A percentile compares a stretch with the other conserved stretches of the same genome.
Evolutionary conservation across 2,888 invertebrate genomes (phyloP).

Genomic region (Drosophila lacicola): DNA sequence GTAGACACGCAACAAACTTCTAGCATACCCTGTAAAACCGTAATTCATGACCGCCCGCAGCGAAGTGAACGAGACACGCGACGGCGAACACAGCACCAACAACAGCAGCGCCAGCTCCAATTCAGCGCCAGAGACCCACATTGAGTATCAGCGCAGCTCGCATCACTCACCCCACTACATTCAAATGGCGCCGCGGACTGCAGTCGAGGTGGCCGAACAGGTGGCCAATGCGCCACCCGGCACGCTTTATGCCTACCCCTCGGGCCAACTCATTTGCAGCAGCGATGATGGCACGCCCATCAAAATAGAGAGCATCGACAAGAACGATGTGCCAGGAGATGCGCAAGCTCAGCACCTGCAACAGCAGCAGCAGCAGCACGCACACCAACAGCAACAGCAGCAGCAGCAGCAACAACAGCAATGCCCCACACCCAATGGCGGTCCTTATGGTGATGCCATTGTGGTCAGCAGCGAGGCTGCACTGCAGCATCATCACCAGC

Average conservation of each 20-base stretch:
- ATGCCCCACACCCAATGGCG: slow-evolving; percentile 80
- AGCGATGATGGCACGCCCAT: slow-evolving; percentile 77
- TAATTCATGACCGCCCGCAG: slow-evolving; percentile 43
- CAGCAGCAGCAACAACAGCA: slow-evolving; percentile 74
- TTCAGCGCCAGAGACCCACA: slow-evolving; percentile 61
- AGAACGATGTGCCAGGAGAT: slow-evolving; percentile 70
- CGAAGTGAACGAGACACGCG: slow-evolving; percentile 81
- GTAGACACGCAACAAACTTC: slow-evolving; percentile 34
- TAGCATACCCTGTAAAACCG: neutral
- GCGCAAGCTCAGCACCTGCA: slow-evolving; percentile 61
- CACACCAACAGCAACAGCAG: slow-evolving; percentile 67
- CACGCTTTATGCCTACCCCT: slow-evolving; percentile 76
- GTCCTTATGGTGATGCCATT: slow-evolving; percentile 70
- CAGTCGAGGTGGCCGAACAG: slow-evolving; percentile 73
- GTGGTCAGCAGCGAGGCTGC: slow-evolving; percentile 75
- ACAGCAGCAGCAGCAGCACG: slow-evolving; percentile 63
- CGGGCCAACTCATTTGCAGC: slow-evolving; percentile 79
- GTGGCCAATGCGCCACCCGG: slow-evolving; percentile 53
- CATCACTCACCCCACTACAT: slow-evolving; percentile 82
- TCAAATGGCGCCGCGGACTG: slow-evolving; percentile 82
- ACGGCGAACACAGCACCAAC: slow-evolving; percentile 68
- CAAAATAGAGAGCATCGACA: slow-evolving; percentile 83
- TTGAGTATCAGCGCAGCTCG: slow-evolving; percentile 74
- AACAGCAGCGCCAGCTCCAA: slow-evolving; percentile 65
- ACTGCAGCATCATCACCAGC: slow-evolving; percentile 71